A percentile compares a stretch with the other conserved stretches of the same genome.
These are phyloP conservation scores for Parasteatoda tepidariorum DNA, from an alignment of 1,140 invertebrate species.

Conservation along the genomic window DNA sequence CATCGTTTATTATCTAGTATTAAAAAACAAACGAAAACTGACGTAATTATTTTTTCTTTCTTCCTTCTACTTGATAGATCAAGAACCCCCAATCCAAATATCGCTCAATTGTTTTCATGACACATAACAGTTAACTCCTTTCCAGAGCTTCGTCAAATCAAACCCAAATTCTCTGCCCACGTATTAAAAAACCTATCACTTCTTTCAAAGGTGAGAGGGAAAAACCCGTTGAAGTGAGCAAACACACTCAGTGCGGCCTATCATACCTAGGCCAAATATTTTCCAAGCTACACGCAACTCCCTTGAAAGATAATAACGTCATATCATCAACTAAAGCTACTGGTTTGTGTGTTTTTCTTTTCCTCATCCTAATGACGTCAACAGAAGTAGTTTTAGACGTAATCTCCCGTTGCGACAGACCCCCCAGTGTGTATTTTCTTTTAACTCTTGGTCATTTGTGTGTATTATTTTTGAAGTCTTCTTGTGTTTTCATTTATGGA, in stretches of 20 bases:
- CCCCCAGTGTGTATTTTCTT: not conserved
- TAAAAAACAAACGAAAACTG: too few relatives aligned
- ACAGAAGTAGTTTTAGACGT: not conserved
- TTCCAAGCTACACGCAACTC: too few relatives aligned
- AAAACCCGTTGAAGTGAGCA: not conserved
- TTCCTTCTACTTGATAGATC: too few relatives aligned
- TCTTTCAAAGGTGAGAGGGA: not conserved
- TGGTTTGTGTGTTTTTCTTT: too few relatives aligned
- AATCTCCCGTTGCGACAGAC: not conserved
- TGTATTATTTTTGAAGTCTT: not conserved
- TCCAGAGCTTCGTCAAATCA: not conserved
- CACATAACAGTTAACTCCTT: not conserved
- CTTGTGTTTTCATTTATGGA: not conserved
- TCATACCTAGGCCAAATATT: constrained; percentile 14
- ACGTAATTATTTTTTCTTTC: too few relatives aligned
- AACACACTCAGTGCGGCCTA: constrained; percentile 1
- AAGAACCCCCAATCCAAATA: not conserved
- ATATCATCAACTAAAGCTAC: not conserved
- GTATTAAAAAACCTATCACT: not conserved
- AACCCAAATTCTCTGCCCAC: not conserved
- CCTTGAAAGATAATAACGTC: not conserved
- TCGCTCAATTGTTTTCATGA: not conserved
- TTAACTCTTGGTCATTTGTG: not conserved
- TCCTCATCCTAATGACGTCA: not conserved
- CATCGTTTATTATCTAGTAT: too few relatives aligned